These are phyloP conservation scores for Siniperca scherzeri DNA, from an alignment of 2,797 vertebrate species.

Conservation along the genomic window DNA sequence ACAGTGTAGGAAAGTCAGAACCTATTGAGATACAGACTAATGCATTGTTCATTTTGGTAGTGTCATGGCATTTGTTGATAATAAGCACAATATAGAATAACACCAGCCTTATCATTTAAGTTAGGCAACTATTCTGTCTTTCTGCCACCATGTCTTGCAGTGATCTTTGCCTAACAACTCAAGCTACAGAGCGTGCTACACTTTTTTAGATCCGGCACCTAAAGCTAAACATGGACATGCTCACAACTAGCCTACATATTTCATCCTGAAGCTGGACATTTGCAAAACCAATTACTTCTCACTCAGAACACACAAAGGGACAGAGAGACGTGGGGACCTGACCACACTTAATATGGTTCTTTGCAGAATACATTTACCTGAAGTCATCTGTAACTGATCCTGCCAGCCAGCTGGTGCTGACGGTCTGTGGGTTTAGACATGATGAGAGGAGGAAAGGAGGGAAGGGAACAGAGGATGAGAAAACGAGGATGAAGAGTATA, in stretches of 20 bases:
- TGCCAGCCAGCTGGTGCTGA: slow-evolving; percentile 44
- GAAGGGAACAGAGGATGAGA: slow-evolving; percentile 10
- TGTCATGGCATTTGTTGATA: not conserved
- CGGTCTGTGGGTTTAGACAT: slow-evolving; percentile 41
- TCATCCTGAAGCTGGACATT: slow-evolving; percentile 15
- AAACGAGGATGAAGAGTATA: not conserved
- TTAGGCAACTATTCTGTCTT: not conserved
- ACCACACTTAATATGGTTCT: slow-evolving; percentile 33
- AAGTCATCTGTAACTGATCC: slow-evolving; percentile 55
- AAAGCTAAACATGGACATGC: not conserved
- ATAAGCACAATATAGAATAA: not conserved
- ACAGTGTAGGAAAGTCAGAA: not conserved
- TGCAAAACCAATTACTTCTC: slow-evolving; percentile 41
- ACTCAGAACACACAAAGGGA: slow-evolving; percentile 2
- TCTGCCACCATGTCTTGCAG: not conserved
- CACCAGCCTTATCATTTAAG: not conserved
- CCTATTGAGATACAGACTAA: not conserved
- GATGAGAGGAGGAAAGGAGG: slow-evolving; percentile 45
- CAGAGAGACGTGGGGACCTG: slow-evolving; percentile 10
- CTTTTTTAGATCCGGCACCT: not conserved
- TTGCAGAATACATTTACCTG: slow-evolving; percentile 61
- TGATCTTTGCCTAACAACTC: not conserved
- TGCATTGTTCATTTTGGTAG: not conserved
- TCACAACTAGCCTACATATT: not conserved
- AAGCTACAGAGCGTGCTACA: not conserved